phyloP scores from a whole-genome alignment of 2,888 invertebrate species.

The Acleris literana region DNA sequence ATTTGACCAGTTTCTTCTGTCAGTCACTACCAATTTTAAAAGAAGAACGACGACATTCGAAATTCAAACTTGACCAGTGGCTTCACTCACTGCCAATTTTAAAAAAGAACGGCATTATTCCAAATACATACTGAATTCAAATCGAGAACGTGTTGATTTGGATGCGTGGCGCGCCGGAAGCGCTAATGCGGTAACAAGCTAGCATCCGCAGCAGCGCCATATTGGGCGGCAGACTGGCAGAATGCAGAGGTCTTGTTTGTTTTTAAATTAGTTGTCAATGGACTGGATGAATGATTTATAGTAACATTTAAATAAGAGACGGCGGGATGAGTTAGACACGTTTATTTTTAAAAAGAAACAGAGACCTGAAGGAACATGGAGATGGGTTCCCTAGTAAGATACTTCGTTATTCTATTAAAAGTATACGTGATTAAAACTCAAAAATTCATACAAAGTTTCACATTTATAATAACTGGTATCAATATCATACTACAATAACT shows the following conservation, averaged over 20 bases:
- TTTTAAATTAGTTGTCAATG: conserved; percentile 16
- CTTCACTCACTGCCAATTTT: too few relatives aligned
- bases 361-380: too few relatives aligned
- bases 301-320: neutral
- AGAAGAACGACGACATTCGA: too few relatives aligned
- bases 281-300: conserved; percentile 1
- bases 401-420: too few relatives aligned
- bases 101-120: neutral
- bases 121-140: conserved; percentile 22
- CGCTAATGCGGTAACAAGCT: conserved; percentile 35
- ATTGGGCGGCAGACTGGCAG: conserved; percentile 10
- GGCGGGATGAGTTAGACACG: too few relatives aligned
- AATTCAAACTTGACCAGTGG: too few relatives aligned
- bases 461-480: neutral
- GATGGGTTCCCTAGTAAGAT: too few relatives aligned
- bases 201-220: conserved; percentile 31
- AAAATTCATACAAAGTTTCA: neutral
- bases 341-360: too few relatives aligned
- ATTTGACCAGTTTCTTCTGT: too few relatives aligned
- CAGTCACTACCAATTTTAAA: too few relatives aligned
- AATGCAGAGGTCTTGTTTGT: conserved; percentile 27
- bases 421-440: too few relatives aligned
- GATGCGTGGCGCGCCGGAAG: conserved; percentile 36
- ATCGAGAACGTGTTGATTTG: conserved; percentile 27
- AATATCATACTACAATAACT: too few relatives aligned